Evolutionary conservation across 1,140 invertebrate species (phyloP), one percentile per base, ranked within the genome.

Genomic region (Pachyrhynchus sulphureomaculatus): DNA sequence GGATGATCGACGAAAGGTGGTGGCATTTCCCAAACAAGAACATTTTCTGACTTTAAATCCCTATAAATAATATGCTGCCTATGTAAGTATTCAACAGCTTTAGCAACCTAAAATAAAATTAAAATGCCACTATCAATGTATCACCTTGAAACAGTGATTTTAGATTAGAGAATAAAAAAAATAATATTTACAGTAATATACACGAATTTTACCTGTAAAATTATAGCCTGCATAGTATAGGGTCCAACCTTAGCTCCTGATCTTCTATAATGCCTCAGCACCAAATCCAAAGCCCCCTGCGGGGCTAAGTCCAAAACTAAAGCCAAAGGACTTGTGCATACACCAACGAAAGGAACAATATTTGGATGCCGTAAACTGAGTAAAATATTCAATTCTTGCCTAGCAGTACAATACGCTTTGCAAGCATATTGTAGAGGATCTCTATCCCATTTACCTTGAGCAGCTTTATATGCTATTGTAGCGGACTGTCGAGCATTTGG

Each of bases 1-100:
- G 81, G 81, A 74, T 82, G 70, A 69, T 86, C 82, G 54, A 84
- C 79, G 67, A 90, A 88, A 0, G 88, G 88, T 0, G 83, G 75
- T 0, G 95, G 95, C 76, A 98, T 85, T 55, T 90, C 85, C 95
- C 95, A 99, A 5, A 99, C 95, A 1, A 99, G 76, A 41, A 99
- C 94, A 80, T 99, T 99, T 75, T 99, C 96, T 0, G 95, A 94
- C 81, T 99, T 99, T 0, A 99, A 81, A 79, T 99, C 97, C 15
- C 92, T 80, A 75, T 99, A 99, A 54, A 99, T 96, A 3, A 99
- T 95, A 59, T 91, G 87, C 55, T 93, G 86, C 18, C 91, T 86
- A 79, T 99, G 97, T 2, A 99, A 80, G 78, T 99, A 99, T 74
- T 97, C 95, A 13, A 99, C 82, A 1, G 96, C 96, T 72, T 93